Base-by-base conservation (phyloP, 2,888 invertebrate species). In the Ligdia adustata region DNA sequence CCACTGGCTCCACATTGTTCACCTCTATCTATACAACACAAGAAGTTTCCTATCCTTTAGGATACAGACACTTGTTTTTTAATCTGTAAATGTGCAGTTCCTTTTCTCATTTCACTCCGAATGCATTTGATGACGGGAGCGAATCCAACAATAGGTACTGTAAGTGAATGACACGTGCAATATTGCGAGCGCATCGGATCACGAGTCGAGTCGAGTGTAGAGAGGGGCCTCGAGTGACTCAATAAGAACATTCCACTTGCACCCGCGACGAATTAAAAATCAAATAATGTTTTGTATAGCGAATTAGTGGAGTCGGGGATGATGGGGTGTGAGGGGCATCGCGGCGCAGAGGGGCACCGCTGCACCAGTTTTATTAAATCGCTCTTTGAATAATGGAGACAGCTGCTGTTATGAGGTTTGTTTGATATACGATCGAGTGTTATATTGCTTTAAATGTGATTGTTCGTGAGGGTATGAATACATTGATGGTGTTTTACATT, bases 201-300 rank as follows among this genome's bases (percentile, higher is more conserved):
- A 29, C 22, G 28, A 1, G 32, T n/a, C n/a, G n/a, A n/a, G n/a
- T n/a, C n/a, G n/a, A n/a, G n/a, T n/a, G n/a, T n/a, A n/a, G n/a
- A 33, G 40, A 38, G 51, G 52, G 38, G 55, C 20, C n/a, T 15
- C 37, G 42, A 44, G 66, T 61, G 60, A 82, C 71, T 85, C 80
- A 82, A 84, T 86, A 80, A 83, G 79, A 75, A 72, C 82, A 85
- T 83, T 81, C 82, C 85, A 63, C 67, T 67, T 72, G 77, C 76
- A 68, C n/a, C 44, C 76, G 82, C 57, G 74, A 56, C 80, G 69
- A 86, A 88, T 88, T 86, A 79, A 81, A 87, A 88, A 89, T 89
- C 87, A 88, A 89, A 89, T 87, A 89, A 88, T 85, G 81, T 79
- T 79, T 81, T 77, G 81, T 75, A 77, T 72, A 72, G 75, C 82